Evolutionary conservation across 2,888 invertebrate genomes (phyloP).

Genomic region (Nasonovia ribisnigri): DNA sequence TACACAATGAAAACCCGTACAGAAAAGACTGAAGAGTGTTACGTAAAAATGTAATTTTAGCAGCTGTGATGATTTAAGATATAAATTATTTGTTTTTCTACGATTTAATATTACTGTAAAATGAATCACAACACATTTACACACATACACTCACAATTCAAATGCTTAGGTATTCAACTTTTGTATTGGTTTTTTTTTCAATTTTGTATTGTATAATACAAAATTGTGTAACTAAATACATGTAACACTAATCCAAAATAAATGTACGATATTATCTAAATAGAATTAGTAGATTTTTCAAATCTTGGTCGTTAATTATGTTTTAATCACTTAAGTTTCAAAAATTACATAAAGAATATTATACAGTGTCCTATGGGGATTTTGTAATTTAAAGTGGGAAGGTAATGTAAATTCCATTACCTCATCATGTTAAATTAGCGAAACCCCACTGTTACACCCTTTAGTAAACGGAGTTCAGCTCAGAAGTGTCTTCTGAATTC

Average conservation of each 20-base stretch:
- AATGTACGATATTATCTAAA: not conserved
- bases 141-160: not conserved
- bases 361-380: not conserved
- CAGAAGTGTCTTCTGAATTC: not conserved
- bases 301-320: not conserved
- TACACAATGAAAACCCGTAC: not conserved
- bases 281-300: not conserved
- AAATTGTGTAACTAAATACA: not conserved
- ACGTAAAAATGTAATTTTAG: not conserved
- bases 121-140: not conserved
- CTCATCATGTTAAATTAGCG: conserved; percentile 18
- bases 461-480: not conserved
- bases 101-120: not conserved
- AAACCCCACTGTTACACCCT: not conserved
- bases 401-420: conserved; percentile 40
- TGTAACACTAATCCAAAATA: not conserved
- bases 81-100: not conserved
- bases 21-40: not conserved
- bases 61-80: not conserved
- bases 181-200: not conserved
- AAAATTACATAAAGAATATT: not conserved
- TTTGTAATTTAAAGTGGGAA: not conserved
- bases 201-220: not conserved
- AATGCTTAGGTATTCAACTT: not conserved
- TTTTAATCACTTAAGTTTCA: conserved; percentile 5